phyloP scores from a whole-genome alignment of 1,140 invertebrate species.

The Neodiprion pinetum region DNA sequence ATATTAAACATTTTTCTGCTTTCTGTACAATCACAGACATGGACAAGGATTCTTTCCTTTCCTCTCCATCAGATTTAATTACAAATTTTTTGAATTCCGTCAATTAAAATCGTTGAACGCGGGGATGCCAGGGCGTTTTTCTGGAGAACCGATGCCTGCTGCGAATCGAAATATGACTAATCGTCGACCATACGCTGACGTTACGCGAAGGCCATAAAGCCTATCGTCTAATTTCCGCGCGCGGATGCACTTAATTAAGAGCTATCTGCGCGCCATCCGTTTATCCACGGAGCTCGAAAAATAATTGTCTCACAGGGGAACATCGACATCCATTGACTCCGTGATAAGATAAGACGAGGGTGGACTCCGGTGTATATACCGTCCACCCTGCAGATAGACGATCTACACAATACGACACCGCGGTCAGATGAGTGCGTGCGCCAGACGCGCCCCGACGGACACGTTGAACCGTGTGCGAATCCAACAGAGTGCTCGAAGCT shows the following conservation, averaged over 20 bases:
- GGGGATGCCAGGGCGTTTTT: neutral
- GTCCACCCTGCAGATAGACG: neutral
- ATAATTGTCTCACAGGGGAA: neutral
- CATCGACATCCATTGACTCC: neutral
- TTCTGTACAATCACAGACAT: no score
- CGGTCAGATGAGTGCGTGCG: neutral
- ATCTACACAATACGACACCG: neutral
- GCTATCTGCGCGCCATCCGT: conserved; percentile 4
- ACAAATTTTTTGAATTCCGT: no score
- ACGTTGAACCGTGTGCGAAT: conserved; percentile 18
- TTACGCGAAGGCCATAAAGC: neutral
- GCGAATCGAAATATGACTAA: neutral
- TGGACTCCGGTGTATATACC: neutral
- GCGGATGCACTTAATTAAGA: conserved; percentile 5
- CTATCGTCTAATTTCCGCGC: conserved; percentile 1
- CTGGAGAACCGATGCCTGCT: neutral
- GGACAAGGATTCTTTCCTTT: no score
- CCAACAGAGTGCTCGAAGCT: conserved; percentile 18
- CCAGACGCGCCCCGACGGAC: neutral
- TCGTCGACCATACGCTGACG: neutral
- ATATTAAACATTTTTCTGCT: no score
- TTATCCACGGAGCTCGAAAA: neutral
- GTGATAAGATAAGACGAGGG: neutral
- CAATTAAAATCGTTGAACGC: no score
- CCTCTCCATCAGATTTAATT: no score